Base-by-base conservation (phyloP, 2,113 vertebrate species). In the Dicentrarchus labrax region DNA sequence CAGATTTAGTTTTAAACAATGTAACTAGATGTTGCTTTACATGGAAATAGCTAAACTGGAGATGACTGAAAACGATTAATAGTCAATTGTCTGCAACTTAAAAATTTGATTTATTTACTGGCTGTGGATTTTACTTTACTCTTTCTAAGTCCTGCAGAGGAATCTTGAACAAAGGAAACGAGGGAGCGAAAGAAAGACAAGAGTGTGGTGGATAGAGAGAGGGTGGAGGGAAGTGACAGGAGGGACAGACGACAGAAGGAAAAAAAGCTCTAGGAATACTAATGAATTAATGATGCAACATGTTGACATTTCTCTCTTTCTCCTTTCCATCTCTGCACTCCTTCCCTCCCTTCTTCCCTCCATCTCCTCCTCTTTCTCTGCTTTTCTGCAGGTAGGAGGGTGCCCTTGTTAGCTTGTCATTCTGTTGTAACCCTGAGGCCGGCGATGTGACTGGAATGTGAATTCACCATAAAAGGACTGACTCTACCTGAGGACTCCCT, bases 261-360 rank as follows among this genome's bases (percentile, higher is more conserved):
- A 30, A 39, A 39, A 50, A 85, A 48, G 38, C 67, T 57, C 53
- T 15, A 50, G 19, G 84, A 88, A 89, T 86, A 30, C 84, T 78
- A 88, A 87, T 80, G 62, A 90, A 82, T 85, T 65, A 82, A 84
- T 92, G 91, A 86, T 92, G 91, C 84, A 92, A 91, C 76, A 16
- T 90, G 80, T 87, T 91, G 91, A 90, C 89, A 91, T 84, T 70
- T 86, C 51, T 88, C 61, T 77, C 65, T 51, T 62, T 67, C 70
- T 76, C 56, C 65, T 48, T 19, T 24, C 30, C 21, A 21, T 75
- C 38, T n/a, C 38, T 53, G 41, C 62, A 2, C 53, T 68, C 74
- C 6, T 22, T 36, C 62, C 51, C 22, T 19, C 22, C 17, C 22
- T 8, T 6, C 16, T 57, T 71, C 39, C 22, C 12, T 38, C 47